Conservation (phyloP, 2,797 vertebrate species). For the Euthynnus affinis region DNA sequence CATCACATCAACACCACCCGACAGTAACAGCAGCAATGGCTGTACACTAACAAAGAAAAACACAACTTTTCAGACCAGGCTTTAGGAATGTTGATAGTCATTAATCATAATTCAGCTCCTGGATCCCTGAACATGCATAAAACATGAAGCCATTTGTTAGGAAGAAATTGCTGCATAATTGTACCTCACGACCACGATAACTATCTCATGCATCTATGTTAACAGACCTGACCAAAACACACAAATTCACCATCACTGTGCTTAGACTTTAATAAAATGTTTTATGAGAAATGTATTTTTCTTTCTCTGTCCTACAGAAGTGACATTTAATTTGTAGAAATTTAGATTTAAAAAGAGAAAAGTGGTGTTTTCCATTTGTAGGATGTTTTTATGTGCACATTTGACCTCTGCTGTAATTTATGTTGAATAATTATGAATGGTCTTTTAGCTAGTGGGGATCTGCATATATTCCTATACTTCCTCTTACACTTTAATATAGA, state of each 20-base stretch:
- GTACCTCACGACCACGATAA: constrained; percentile 14
- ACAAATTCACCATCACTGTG: background rate
- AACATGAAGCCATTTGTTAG: constrained; percentile 49
- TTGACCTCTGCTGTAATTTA: background rate
- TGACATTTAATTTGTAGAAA: background rate
- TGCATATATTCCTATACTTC: background rate
- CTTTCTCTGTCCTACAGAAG: background rate
- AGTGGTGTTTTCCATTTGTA: background rate
- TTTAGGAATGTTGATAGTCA: constrained; percentile 20
- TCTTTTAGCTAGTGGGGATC: too few species aligned
- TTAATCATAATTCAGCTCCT: constrained; percentile 39
- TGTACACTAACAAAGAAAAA: background rate
- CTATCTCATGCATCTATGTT: constrained; percentile 9
- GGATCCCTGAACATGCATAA: constrained; percentile 49
- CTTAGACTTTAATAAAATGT: background rate
- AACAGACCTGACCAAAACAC: background rate
- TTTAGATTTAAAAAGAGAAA: background rate
- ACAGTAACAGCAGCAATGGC: constrained; percentile 1
- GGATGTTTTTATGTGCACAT: background rate
- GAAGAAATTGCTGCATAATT: constrained; percentile 40
- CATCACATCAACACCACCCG: constrained; percentile 22
- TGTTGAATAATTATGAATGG: too few species aligned
- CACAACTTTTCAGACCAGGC: background rate
- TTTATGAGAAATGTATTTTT: background rate
- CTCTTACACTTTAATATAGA: too few species aligned